Evolutionary conservation across 1,140 invertebrate genomes (phyloP), one percentile per base, ranked within the genome.

Genomic region (Trichogramma pretiosum): DNA sequence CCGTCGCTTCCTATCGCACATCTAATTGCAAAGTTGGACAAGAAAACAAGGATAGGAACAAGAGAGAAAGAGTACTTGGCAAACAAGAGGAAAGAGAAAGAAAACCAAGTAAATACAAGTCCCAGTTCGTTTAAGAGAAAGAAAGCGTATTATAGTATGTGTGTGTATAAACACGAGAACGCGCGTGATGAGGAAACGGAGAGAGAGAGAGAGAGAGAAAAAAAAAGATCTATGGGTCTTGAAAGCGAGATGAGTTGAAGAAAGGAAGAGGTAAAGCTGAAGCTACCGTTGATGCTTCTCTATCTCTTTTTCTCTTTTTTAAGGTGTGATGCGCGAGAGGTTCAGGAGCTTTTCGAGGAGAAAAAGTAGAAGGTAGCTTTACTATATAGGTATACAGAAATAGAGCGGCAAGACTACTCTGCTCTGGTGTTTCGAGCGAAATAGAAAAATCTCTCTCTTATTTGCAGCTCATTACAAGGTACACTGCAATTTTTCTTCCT

Each of bases 11-110:
- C 51, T 54, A 54, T 56, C 51, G 43, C 46, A 50, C 57, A 55
- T 58, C 58, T 67, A 67, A 67, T 67, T 66, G 59, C 59, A 56
- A 66, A 66, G 60, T 60, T 59, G 53, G 56, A 57, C 48, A n/a
- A n/a, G 59, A 64, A 66, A 65, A 65, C 62, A 67, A 59, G 60
- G 24, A n/a, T n/a, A n/a, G n/a, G n/a, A n/a, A n/a, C n/a, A n/a
- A n/a, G n/a, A n/a, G n/a, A n/a, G n/a, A n/a, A n/a, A n/a, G 57
- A 65, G 57, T 61, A 60, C 59, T 63, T 55, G 62, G 56, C 62
- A 67, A 68, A 67, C 61, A 63, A 52, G 51, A 47, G 46, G 46
- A n/a, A n/a, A n/a, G n/a, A n/a, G n/a, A n/a, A n/a, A n/a, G n/a
- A n/a, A n/a, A n/a, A 48, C 46, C 54, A 56, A 56, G 64, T 64